These are phyloP conservation scores for Apostichopus parvimensis DNA, from an alignment of 35 echinoderm and acorn worm species.

Conservation along the genomic window DNA sequence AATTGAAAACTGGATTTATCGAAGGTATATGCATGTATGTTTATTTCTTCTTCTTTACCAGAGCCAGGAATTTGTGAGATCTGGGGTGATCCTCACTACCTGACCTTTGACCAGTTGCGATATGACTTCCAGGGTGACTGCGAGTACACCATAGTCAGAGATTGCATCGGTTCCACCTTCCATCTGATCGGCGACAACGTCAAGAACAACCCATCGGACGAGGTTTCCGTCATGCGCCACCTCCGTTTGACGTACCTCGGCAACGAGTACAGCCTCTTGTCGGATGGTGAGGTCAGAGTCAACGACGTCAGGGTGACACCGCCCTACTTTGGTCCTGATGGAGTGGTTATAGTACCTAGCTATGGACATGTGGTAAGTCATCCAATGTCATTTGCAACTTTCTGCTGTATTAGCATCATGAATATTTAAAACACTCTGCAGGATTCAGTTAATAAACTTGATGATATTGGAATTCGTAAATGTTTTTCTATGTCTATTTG, in stretches of 20 bases:
- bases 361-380: constrained; percentile 39
- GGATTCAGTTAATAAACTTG: too few relatives aligned
- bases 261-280: constrained; percentile 32
- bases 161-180: constrained; percentile 46
- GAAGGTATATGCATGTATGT: too few relatives aligned
- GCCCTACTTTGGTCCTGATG: constrained; percentile 55
- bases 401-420: too few relatives aligned
- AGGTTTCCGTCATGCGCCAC: constrained; percentile 56
- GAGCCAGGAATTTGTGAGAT: constrained; percentile 56
- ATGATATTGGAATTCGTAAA: too few relatives aligned
- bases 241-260: constrained; percentile 48
- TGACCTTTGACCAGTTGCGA: constrained; percentile 65
- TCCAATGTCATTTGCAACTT: neutral
- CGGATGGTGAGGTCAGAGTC: constrained; percentile 48
- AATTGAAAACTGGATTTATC: too few relatives aligned
- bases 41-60: too few relatives aligned
- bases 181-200: constrained; percentile 48
- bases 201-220: constrained; percentile 63
- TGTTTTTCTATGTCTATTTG: neutral
- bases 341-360: constrained; percentile 48
- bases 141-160: constrained; percentile 66
- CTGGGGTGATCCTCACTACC: constrained; percentile 84
- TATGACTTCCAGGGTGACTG: constrained; percentile 84
- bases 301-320: constrained; percentile 55
- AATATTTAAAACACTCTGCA: too few relatives aligned